Evolutionary conservation across 2,797 vertebrate species (phyloP).

Genomic region (Sebastes matsubarae): DNA sequence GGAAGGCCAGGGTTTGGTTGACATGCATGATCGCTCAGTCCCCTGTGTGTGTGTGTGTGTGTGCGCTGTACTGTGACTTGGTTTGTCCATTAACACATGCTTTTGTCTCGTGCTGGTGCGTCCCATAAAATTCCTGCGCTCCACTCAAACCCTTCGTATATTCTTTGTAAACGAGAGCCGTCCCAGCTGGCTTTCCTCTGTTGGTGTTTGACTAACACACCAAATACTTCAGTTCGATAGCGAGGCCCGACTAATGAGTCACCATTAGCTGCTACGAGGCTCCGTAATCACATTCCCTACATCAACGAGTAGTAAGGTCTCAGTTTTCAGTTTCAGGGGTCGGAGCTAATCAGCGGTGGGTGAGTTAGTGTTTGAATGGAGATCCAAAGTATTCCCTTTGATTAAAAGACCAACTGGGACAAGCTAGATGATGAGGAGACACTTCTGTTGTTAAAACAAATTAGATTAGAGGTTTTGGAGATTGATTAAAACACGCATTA

Average conservation of each 20-base stretch:
- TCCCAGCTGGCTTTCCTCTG: constrained; percentile 34
- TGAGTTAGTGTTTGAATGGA: constrained; percentile 2
- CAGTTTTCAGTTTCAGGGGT: constrained; percentile 18
- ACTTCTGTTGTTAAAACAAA: not conserved
- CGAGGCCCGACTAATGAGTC: constrained; percentile 33
- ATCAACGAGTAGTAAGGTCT: not conserved
- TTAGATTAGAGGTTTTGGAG: not conserved
- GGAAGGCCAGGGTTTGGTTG: not conserved
- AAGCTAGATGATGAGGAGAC: not conserved
- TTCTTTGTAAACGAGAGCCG: not conserved
- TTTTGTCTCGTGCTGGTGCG: not conserved
- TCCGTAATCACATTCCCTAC: constrained; percentile 12
- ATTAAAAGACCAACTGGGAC: not conserved
- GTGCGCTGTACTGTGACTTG: not conserved
- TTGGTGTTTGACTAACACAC: constrained; percentile 17
- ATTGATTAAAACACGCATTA: not conserved
- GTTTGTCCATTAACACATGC: not conserved
- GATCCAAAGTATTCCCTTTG: not conserved
- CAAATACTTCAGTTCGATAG: constrained; percentile 38
- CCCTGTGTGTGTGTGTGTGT: not conserved
- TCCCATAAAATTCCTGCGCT: not conserved
- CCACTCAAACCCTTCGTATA: not conserved
- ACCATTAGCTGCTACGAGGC: not conserved
- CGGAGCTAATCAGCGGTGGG: not conserved
- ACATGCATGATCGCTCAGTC: not conserved